A percentile compares a stretch with the other conserved stretches of the same genome.
Evolutionary conservation across 2,888 invertebrate genomes (phyloP).

Genomic region (Miltochrista miniata): DNA sequence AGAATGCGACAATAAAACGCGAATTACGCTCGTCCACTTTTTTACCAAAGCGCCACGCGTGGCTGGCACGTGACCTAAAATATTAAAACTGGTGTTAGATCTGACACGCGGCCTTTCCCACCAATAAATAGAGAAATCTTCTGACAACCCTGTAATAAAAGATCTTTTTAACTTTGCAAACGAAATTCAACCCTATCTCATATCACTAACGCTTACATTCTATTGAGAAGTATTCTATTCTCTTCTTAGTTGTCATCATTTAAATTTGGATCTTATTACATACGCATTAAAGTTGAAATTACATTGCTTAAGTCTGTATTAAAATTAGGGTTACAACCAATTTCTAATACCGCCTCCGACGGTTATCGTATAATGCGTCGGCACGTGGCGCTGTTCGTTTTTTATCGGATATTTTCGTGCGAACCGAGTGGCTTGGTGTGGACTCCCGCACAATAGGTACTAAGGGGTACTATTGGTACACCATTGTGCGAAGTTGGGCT

Average conservation of each 20-base stretch:
- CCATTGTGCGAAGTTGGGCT: slow-evolving; percentile 34
- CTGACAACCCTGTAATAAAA: slow-evolving; percentile 64
- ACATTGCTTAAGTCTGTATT: slow-evolving; percentile 22
- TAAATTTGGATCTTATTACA: slow-evolving; percentile 26
- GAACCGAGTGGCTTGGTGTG: slow-evolving; percentile 76
- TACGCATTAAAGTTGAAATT: slow-evolving; percentile 33
- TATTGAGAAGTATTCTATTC: neutral
- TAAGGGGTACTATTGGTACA: slow-evolving; percentile 18
- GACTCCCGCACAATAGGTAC: slow-evolving; percentile 60
- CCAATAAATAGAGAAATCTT: slow-evolving; percentile 78
- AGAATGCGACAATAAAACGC: slow-evolving; percentile 79
- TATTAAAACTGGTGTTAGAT: slow-evolving; percentile 83
- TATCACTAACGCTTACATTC: slow-evolving; percentile 13
- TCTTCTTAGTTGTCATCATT: slow-evolving; percentile 2
- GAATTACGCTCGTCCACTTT: slow-evolving; percentile 78
- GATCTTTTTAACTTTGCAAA: slow-evolving; percentile 11
- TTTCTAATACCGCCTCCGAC: slow-evolving; percentile 79
- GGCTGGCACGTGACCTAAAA: slow-evolving; percentile 72
- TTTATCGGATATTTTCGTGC: slow-evolving; percentile 79
- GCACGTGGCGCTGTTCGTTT: slow-evolving; percentile 74
- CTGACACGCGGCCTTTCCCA: slow-evolving; percentile 82
- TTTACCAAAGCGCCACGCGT: slow-evolving; percentile 79
- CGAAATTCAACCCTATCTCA: slow-evolving; percentile 33
- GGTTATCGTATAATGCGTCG: slow-evolving; percentile 80
- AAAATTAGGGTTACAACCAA: slow-evolving; percentile 74